A percentile compares a stretch with the other conserved stretches of the same genome.
Evolutionary conservation across 2,888 invertebrate genomes (phyloP).

Genomic region (Drosophila tanythrix): DNA sequence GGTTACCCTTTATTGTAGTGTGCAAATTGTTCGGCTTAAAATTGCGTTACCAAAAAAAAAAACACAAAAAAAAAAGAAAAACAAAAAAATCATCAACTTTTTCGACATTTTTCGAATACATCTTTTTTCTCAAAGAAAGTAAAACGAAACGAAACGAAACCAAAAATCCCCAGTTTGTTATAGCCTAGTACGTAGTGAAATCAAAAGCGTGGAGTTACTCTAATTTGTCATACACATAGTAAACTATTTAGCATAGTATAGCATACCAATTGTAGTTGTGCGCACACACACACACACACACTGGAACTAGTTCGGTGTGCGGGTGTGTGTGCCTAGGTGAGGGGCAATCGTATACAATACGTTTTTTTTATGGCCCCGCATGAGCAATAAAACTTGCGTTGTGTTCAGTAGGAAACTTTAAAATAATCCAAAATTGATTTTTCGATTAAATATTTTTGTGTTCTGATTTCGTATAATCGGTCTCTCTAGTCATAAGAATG

Average conservation of each 20-base stretch:
- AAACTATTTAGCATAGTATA: conserved; percentile 28
- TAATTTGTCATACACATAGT: conserved; percentile 54
- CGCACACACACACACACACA: conserved; percentile 21
- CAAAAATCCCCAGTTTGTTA: conserved; percentile 45
- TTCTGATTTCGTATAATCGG: conserved; percentile 28
- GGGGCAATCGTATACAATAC: conserved; percentile 51
- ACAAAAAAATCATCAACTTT: conserved; percentile 1
- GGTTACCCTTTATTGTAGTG: conserved; percentile 32
- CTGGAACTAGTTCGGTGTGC: conserved; percentile 46
- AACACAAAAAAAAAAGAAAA: not conserved
- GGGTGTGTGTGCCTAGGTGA: conserved; percentile 5
- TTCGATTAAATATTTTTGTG: not conserved
- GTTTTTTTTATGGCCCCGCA: conserved; percentile 18
- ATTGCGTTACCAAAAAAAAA: conserved; percentile 17
- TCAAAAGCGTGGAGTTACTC: conserved; percentile 61
- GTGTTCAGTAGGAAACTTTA: conserved; percentile 62
- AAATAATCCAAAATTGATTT: conserved; percentile 18
- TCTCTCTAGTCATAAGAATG: conserved; percentile 46
- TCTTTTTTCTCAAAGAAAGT: conserved; percentile 71
- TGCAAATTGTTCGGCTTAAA: conserved; percentile 43
- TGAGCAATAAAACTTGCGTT: conserved; percentile 65
- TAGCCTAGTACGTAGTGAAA: conserved; percentile 51
- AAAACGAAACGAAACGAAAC: conserved; percentile 34
- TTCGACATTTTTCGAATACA: conserved; percentile 45
- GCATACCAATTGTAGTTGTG: conserved; percentile 42